Evolutionary conservation across 2,113 vertebrate genomes (phyloP), one percentile per base, ranked within the genome.

Genomic region (Leptobrachium leishanense): DNA sequence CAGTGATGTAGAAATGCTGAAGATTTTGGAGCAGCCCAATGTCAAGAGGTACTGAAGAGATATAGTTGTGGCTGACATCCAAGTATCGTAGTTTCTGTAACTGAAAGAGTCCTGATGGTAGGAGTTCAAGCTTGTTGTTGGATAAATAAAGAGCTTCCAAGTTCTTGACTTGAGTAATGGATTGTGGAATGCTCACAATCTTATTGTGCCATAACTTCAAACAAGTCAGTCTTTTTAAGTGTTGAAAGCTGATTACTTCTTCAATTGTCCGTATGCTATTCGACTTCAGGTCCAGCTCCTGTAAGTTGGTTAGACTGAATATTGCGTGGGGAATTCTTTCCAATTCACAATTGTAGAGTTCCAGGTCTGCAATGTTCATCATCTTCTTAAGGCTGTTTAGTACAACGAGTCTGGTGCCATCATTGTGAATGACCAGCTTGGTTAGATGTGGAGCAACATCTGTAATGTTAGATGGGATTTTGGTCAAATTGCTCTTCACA

Each of bases 181-280:
- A 96, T 84, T 95, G 81, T 54, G 98, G 97, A 89, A 99, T 98
- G 88, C 88, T 93, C 76, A 96, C 95, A 80, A 99, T 98, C 88
- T 96, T 98, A 85, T 99, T 99, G 90, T 99, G 96, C 97, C 97
- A 99, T 62, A 99, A 89, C 85, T 99, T 99, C 85, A 99, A 95
- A 87, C 95, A 98, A 7, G 94, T 96, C 79, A 99, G 90, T 84
- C 96, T 94, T 90, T 98, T 99, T 65, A 99, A 92, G 84, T 99
- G 97, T 85, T 99, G 98, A 84, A 99, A 99, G 88, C 98, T 99
- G 82, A 99, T 98, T 82, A 99, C 91, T 90, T 99, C 98, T 88
- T 99, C 97, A 54, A 99, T 99, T 83, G 95, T 98, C 77, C 96
- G 96, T 79, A 99, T 98, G 85, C 94, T 96, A 75, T 99, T 99